Conservation (phyloP, 2,888 invertebrate genomes). For the Ischnura elegans region DNA sequence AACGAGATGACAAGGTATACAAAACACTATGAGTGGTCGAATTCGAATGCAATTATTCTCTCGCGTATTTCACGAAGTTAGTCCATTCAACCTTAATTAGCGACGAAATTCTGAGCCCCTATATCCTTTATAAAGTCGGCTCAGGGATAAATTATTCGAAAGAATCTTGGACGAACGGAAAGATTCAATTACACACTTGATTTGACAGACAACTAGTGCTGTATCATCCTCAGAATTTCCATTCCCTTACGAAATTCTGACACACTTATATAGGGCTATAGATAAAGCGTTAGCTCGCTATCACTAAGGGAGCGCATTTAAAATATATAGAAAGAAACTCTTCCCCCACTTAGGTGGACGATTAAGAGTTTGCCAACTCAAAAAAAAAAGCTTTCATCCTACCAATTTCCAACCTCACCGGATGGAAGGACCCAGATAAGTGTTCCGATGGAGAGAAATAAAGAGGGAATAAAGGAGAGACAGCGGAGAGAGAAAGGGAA, state of each 20-base stretch:
- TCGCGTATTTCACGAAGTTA: no score
- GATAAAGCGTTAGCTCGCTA: neutral
- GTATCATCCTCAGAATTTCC: neutral
- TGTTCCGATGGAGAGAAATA: neutral
- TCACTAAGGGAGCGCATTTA: conserved; percentile 9
- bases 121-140: neutral
- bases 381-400: conserved; percentile 7
- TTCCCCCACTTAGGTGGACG: neutral
- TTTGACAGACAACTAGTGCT: neutral
- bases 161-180: neutral
- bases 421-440: neutral
- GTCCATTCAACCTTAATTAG: no score
- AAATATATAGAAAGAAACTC: neutral
- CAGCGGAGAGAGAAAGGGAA: no score
- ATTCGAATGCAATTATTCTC: no score
- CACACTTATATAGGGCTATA: neutral
- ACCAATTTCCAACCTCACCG: neutral
- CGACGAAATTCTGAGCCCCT: neutral
- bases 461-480: neutral
- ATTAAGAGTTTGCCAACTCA: conserved; percentile 35
- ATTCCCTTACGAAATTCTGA: neutral
- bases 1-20: no score
- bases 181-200: neutral
- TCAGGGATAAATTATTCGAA: neutral
- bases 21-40: no score